phyloP scores from a whole-genome alignment of 2,113 vertebrate genomes.

The Cariama cristata region DNA sequence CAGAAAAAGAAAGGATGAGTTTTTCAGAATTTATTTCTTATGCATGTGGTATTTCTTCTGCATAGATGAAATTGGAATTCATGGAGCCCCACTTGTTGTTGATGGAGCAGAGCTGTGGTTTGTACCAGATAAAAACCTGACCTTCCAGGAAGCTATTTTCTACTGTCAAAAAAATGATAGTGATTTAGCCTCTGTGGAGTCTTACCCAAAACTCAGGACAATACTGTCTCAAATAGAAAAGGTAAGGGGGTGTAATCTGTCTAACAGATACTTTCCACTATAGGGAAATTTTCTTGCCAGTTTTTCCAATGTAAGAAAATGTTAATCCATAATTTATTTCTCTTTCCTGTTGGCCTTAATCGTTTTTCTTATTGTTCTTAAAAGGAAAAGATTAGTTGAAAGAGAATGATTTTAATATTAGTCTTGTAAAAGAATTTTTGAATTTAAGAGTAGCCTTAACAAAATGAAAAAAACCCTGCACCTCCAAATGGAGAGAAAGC shows the following conservation, averaged over 20 bases:
- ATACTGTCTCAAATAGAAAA: constrained; percentile 77
- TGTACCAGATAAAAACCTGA: constrained; percentile 79
- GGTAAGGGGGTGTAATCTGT: constrained; percentile 59
- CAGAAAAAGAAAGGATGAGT: background rate
- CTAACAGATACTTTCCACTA: background rate
- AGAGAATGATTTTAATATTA: background rate
- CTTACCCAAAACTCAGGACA: constrained; percentile 57
- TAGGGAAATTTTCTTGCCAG: background rate
- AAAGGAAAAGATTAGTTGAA: background rate
- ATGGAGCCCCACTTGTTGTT: constrained; percentile 82
- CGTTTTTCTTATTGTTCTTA: background rate
- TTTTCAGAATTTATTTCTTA: background rate
- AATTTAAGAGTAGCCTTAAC: background rate
- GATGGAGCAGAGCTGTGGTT: constrained; percentile 95
- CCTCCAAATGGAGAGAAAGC: background rate
- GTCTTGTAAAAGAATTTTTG: background rate
- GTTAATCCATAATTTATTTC: background rate
- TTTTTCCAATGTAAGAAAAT: background rate
- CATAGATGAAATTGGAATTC: constrained; percentile 83
- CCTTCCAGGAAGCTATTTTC: constrained; percentile 83
- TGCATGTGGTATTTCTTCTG: background rate
- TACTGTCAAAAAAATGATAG: constrained; percentile 85
- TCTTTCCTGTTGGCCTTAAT: background rate
- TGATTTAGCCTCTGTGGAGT: constrained; percentile 81
- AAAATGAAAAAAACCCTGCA: fast-evolving